Conservation (phyloP, 2,888 invertebrate genomes). For the Eilema caniola region DNA sequence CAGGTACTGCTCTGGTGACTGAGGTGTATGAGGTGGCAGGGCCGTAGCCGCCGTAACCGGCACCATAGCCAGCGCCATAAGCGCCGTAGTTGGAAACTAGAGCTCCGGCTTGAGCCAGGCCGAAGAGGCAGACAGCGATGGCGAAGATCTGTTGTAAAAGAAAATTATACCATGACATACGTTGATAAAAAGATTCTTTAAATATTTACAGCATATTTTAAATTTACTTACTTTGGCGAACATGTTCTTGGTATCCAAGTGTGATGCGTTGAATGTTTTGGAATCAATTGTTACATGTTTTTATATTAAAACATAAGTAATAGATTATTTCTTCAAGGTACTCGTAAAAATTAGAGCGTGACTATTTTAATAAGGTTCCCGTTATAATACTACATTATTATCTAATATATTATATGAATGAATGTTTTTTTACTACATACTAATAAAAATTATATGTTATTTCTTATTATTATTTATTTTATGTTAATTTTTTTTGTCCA, state of each 20-base stretch:
- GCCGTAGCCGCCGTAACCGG: conserved; percentile 29
- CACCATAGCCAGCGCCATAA: conserved; percentile 20
- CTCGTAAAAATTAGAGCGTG: neutral
- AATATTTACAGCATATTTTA: neutral
- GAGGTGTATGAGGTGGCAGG: conserved; percentile 53
- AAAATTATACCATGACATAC: neutral
- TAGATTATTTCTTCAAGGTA: neutral
- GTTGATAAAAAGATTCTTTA: neutral
- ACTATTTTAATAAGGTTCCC: conserved; percentile 1
- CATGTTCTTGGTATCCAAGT: conserved; percentile 67
- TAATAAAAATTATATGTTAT: too few relatives aligned
- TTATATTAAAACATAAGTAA: conserved; percentile 60
- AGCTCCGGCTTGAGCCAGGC: conserved; percentile 51
- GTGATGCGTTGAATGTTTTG: conserved; percentile 68
- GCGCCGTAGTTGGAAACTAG: conserved; percentile 39
- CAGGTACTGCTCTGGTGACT: conserved; percentile 49
- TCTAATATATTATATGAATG: neutral
- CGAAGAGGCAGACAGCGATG: conserved; percentile 62
- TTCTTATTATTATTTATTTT: too few relatives aligned
- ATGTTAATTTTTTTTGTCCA: neutral
- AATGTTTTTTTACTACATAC: neutral
- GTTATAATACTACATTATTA: neutral
- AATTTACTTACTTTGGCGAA: conserved; percentile 66
- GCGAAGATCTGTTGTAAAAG: conserved; percentile 56
- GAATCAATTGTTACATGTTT: conserved; percentile 66